phyloP scores from a whole-genome alignment of 2,113 vertebrate genomes.

The Anser brachyrhynchus region DNA sequence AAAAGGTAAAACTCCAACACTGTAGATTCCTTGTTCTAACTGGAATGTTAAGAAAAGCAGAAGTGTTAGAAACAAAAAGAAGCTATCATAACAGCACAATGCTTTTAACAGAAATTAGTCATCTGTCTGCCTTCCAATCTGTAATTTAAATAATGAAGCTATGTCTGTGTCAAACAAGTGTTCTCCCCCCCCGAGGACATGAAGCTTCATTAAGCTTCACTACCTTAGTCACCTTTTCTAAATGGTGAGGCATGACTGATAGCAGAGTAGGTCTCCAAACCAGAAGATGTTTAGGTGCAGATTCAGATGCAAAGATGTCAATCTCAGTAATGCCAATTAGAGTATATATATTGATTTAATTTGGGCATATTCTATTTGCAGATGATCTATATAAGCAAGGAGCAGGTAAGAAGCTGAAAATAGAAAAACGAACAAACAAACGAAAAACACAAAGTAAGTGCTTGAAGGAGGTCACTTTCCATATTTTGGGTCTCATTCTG shows the following conservation, averaged over 20 bases:
- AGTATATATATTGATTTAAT: slow-evolving; percentile 43
- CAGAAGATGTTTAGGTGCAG: background rate
- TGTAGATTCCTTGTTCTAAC: background rate
- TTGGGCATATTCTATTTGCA: slow-evolving; percentile 19
- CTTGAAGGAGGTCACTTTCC: background rate
- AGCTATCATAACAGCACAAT: background rate
- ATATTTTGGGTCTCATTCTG: background rate
- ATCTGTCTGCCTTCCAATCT: slow-evolving; percentile 40
- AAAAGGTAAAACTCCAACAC: background rate
- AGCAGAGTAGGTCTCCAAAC: background rate
- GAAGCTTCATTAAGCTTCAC: slow-evolving; percentile 37
- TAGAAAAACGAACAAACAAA: background rate
- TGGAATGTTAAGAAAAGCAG: slow-evolving; percentile 7
- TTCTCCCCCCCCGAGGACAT: background rate
- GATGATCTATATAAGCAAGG: background rate
- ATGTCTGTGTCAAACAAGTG: background rate
- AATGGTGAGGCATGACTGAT: slow-evolving; percentile 8
- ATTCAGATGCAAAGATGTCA: background rate
- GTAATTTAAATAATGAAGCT: slow-evolving; percentile 47
- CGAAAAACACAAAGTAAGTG: background rate
- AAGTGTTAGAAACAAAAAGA: background rate
- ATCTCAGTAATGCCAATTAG: background rate
- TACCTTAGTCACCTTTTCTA: slow-evolving; percentile 27
- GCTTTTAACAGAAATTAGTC: slow-evolving; percentile 43
- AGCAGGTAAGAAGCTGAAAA: slow-evolving; percentile 20